Conservation (phyloP, 2,113 vertebrate species). For the Nannospalax galili region DNA sequence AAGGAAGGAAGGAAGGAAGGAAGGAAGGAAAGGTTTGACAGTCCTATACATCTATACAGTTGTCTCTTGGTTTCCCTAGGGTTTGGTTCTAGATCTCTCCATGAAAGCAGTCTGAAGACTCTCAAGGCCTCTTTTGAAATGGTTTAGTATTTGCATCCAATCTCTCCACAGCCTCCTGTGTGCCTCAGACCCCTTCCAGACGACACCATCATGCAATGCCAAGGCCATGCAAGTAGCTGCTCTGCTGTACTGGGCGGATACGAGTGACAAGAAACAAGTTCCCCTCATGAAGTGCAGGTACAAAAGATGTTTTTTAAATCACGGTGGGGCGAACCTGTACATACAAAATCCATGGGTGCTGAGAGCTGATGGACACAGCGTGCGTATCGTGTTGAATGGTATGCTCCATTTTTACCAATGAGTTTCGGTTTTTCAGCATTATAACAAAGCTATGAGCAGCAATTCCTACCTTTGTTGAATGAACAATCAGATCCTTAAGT, state of each 20-base stretch:
- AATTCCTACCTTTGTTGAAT: not conserved
- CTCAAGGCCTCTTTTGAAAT: not conserved
- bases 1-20: too few species aligned
- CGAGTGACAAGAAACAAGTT: not conserved
- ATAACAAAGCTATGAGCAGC: not conserved
- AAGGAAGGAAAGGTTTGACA: not conserved
- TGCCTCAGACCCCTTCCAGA: not conserved
- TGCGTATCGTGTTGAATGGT: not conserved
- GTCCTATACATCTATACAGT: not conserved
- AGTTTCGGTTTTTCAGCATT: not conserved
- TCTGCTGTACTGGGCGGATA: too few species aligned
- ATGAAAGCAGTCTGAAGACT: too few species aligned
- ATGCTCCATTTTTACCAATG: not conserved
- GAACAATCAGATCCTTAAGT: not conserved
- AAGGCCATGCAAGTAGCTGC: rapidly evolving
- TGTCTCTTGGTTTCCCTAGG: not conserved
- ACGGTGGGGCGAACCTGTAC: not conserved
- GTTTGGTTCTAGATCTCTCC: not conserved
- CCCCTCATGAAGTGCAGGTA: too few species aligned
- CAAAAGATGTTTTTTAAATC: not conserved
- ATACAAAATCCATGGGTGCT: not conserved
- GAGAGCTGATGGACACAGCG: not conserved
- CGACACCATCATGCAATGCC: too few species aligned
- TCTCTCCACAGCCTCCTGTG: not conserved
- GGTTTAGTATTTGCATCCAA: not conserved